Percentiles rank a stretch among this genome's conserved stretches.
phyloP scores from a whole-genome alignment of 2,797 vertebrate species.

The Podarcis siculus region DNA sequence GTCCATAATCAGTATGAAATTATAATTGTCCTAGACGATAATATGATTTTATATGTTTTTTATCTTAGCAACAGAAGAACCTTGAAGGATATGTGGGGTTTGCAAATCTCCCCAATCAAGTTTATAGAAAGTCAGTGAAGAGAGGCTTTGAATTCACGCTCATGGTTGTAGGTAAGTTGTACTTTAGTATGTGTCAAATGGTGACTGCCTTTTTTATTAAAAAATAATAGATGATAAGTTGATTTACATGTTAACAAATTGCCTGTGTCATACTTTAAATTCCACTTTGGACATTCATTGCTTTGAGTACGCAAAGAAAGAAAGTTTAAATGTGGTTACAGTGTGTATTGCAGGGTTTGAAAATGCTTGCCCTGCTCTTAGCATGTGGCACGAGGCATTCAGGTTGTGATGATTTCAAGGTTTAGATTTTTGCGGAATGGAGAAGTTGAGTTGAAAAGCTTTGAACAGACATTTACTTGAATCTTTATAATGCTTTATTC shows the following conservation, averaged over 20 bases:
- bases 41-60: constrained; percentile 40
- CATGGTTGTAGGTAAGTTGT: constrained; percentile 97
- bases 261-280: not conserved
- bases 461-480: not conserved
- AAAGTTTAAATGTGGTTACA: not conserved
- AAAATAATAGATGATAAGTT: not conserved
- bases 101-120: constrained; percentile 99
- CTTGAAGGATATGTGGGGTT: constrained; percentile 99
- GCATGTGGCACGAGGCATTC: not conserved
- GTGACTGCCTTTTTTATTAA: accelerated
- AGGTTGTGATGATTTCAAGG: not conserved
- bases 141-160: constrained; percentile 99
- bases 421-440: not conserved
- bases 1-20: not conserved
- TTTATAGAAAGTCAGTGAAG: constrained; percentile 98
- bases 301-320: not conserved
- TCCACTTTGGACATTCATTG: not conserved
- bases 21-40: not conserved
- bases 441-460: not conserved
- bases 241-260: not conserved
- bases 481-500: not conserved
- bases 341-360: not conserved
- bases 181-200: not conserved
- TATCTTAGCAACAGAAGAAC: constrained; percentile 94
- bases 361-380: not conserved